A percentile compares a stretch with the other conserved stretches of the same genome.
Conservation (phyloP, 1,140 invertebrate genomes). For the Drosophila busckii region DNA sequence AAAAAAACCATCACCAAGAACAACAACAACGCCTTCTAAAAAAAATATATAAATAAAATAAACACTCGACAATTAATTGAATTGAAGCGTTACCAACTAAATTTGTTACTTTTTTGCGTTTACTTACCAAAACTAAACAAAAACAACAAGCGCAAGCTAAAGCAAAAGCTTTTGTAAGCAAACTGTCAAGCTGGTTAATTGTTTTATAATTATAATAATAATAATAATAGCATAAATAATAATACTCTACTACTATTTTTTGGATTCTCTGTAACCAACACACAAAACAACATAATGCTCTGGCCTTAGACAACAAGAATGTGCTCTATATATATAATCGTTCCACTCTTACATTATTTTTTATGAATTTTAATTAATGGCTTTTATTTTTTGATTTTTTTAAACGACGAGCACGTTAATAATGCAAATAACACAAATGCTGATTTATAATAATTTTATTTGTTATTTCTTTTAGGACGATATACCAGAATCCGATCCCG, state of each 20-base stretch:
- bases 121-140: conserved; percentile 36
- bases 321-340: conserved; percentile 40
- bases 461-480: conserved; percentile 56
- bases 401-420: conserved; percentile 19
- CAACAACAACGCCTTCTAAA: conserved; percentile 5
- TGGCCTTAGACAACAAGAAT: conserved; percentile 78
- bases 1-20: conserved; percentile 31
- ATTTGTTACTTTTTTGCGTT: conserved; percentile 1
- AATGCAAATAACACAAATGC: neutral
- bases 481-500: conserved; percentile 72
- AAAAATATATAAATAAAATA: conserved; percentile 2
- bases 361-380: conserved; percentile 24
- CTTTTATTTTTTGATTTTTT: conserved; percentile 15
- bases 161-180: conserved; percentile 3
- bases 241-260: conserved; percentile 22
- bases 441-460: conserved; percentile 1
- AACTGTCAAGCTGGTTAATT: conserved; percentile 15
- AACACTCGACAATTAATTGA: conserved; percentile 10
- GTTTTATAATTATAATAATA: conserved; percentile 9
- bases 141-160: conserved; percentile 5
- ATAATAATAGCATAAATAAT: conserved; percentile 3
- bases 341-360: conserved; percentile 46
- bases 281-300: conserved; percentile 49
- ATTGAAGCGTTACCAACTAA: conserved; percentile 17
- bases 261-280: conserved; percentile 39